Percentiles rank a stretch among this genome's conserved stretches.
Evolutionary conservation across 2,113 vertebrate genomes (phyloP).

Genomic region (Bambusicola thoracicus): DNA sequence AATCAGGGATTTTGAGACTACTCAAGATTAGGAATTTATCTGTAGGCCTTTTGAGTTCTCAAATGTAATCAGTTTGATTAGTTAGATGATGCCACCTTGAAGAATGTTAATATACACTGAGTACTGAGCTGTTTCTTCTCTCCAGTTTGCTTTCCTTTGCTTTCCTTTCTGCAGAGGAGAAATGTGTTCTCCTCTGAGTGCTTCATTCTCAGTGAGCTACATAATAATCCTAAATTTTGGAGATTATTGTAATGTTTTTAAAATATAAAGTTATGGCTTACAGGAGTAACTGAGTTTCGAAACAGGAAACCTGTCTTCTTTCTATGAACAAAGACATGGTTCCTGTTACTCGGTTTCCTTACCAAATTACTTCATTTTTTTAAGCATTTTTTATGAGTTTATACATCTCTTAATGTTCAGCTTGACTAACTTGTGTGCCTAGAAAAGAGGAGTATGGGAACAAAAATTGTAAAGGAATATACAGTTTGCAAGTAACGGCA

Average conservation of each 20-base stretch:
- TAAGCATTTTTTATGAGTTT: background rate
- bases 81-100: slow-evolving; percentile 50
- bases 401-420: background rate
- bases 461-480: background rate
- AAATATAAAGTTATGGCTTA: background rate
- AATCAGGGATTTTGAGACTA: slow-evolving; percentile 49
- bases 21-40: slow-evolving; percentile 65
- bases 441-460: background rate
- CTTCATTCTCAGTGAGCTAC: background rate
- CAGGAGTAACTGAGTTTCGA: background rate
- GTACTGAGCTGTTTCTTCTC: background rate
- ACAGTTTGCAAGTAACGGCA: background rate
- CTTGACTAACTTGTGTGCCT: background rate
- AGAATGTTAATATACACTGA: slow-evolving; percentile 51
- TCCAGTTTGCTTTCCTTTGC: slow-evolving; percentile 7
- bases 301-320: background rate
- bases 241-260: slow-evolving; percentile 8
- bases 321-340: background rate
- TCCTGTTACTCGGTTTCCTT: background rate
- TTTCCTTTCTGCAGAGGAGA: too few relatives aligned
- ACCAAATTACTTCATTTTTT: background rate
- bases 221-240: background rate
- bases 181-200: background rate
- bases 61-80: slow-evolving; percentile 68
- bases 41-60: slow-evolving; percentile 27